Evolutionary conservation across 2,888 invertebrate species (phyloP).

Genomic region (Tetranychus truncatus): DNA sequence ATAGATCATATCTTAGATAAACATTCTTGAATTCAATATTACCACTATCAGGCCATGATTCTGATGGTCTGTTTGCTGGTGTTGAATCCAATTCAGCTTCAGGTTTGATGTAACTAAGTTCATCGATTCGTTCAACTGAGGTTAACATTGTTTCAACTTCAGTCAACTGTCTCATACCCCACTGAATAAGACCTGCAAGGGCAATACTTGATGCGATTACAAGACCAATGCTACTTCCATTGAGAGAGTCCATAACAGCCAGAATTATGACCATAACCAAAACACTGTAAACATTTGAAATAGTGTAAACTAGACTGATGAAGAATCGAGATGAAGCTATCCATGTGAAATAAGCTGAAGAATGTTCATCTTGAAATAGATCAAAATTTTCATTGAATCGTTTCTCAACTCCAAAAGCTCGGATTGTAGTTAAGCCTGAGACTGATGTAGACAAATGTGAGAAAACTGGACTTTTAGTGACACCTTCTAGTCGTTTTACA

Average conservation of each 20-base stretch:
- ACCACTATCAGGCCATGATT: conserved; percentile 42
- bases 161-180: conserved; percentile 38
- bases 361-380: conserved; percentile 32
- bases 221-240: conserved; percentile 36
- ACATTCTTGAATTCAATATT: conserved; percentile 59
- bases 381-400: conserved; percentile 42
- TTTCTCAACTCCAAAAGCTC: conserved; percentile 51
- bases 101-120: conserved; percentile 54
- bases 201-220: conserved; percentile 1
- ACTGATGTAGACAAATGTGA: conserved; percentile 28
- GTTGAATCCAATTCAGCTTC: conserved; percentile 47
- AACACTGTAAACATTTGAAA: conserved; percentile 56
- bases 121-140: conserved; percentile 61
- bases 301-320: conserved; percentile 73
- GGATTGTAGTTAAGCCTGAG: conserved; percentile 27
- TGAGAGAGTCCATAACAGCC: conserved; percentile 16
- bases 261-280: conserved; percentile 44
- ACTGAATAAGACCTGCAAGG: conserved; percentile 32
- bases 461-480: conserved; percentile 44
- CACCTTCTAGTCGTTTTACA: conserved; percentile 38
- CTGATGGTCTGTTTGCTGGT: conserved; percentile 27
- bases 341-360: conserved; percentile 62
- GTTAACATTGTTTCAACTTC: conserved; percentile 36
- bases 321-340: conserved; percentile 76
- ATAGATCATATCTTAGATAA: conserved; percentile 47